Base-by-base conservation (phyloP, 2,888 invertebrate genomes). In the Sericinus montela region DNA sequence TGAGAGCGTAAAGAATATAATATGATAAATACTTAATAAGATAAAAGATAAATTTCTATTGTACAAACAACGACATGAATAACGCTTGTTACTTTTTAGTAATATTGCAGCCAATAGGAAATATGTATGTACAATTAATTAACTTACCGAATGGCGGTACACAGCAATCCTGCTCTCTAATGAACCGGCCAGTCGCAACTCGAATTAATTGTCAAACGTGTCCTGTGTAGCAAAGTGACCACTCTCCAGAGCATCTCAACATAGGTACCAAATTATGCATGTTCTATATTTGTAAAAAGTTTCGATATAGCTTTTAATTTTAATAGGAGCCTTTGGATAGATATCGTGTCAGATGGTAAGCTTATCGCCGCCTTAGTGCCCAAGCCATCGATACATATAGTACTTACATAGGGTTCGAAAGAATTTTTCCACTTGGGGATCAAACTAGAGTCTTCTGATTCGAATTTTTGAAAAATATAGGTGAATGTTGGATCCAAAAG, bases 191-290 rank as follows among this genome's bases (percentile, higher is more conserved):
- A 61, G 67, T 65, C 55, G 64, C 68, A 63, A 65, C 65, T 72
- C 66, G 70, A 79, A 81, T 81, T 83, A 81, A 82, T 80, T 76
- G 78, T 69, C 70, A 73, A 71, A 80, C 81, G 83, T 83, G 82
- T 75, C 59, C 54, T 44, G 80, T 58, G 63, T 78, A 64, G 56
- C 67, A 75, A 79, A 54, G 51, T 49, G 59, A 62, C 76, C 69
- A 78, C 56, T 60, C 48, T 60, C 54, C 46, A 41, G 25, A 16
- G 28, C 30, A 37, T 15, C n/a, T 19, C 37, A 9, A 40, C 28
- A 40, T 10, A 29, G 19, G 8, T 35, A 5, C 5, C 1, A 9
- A 35, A 35, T 8, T 35, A 7, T 6, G 1, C 15, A 35, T 15
- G 15, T 8, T 6, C 11, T 8, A 25, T 25, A 32, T 4, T 6